A percentile compares a stretch with the other conserved stretches of the same genome.
These are phyloP conservation scores for Loxodonta africana DNA, from an alignment of 2,113 vertebrate species.

Conservation along the genomic window DNA sequence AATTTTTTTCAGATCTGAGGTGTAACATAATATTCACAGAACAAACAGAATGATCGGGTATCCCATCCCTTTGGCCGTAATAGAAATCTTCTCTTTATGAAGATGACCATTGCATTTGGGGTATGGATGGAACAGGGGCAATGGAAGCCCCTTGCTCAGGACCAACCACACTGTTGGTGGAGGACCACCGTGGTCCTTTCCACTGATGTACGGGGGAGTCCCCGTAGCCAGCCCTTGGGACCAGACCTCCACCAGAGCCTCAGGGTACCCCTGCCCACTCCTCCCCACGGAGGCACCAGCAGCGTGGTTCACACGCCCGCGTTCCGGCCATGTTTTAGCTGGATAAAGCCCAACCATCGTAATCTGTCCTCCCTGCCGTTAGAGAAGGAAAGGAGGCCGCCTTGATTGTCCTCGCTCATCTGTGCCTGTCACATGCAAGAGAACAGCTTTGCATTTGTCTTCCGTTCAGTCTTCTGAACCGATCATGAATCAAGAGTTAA, in stretches of 20 bases:
- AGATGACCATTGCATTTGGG: rapidly evolving
- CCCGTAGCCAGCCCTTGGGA: neutral
- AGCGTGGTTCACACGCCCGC: rapidly evolving
- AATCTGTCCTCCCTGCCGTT: rapidly evolving
- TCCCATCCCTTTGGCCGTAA: rapidly evolving
- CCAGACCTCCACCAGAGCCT: rapidly evolving
- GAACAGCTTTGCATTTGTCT: neutral
- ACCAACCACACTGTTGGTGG: too few relatives aligned
- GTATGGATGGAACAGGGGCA: rapidly evolving
- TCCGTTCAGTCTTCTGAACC: neutral
- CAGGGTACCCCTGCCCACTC: neutral
- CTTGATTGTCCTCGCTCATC: neutral
- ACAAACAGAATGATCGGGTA: rapidly evolving
- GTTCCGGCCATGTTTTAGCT: rapidly evolving
- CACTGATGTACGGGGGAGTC: too few relatives aligned
- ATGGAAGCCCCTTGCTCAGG: neutral
- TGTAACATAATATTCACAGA: rapidly evolving
- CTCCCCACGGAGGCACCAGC: too few relatives aligned
- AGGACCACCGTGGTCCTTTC: neutral
- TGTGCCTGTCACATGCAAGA: neutral
- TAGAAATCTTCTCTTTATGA: too few relatives aligned
- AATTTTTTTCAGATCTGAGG: neutral
- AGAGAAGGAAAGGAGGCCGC: neutral
- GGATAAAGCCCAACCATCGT: rapidly evolving
- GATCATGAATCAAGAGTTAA: constrained; percentile 77